Evolutionary conservation across 2,113 vertebrate species (phyloP).

Genomic region (Paracanthobrama guichenoti): DNA sequence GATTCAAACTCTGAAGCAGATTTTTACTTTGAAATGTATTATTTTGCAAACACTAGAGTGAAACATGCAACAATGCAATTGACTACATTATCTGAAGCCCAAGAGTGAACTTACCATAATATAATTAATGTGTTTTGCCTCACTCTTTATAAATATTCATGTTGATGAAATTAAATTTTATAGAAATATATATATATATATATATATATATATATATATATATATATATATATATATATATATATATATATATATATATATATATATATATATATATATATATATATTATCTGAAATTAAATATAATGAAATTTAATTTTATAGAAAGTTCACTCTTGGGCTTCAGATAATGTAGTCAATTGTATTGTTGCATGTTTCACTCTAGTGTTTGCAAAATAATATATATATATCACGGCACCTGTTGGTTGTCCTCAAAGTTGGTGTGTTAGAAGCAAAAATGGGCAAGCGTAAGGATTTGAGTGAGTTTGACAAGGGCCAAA

Average conservation of each 20-base stretch:
- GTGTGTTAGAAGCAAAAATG: too few species aligned
- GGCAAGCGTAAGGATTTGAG: too few species aligned
- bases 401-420: too few species aligned
- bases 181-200: too few species aligned
- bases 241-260: too few species aligned
- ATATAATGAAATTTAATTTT: too few species aligned
- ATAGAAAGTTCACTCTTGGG: neutral
- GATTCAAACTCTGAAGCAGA: neutral
- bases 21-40: constrained; percentile 31
- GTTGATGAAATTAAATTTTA: neutral
- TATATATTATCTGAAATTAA: too few species aligned
- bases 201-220: too few species aligned
- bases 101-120: neutral
- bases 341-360: constrained; percentile 22
- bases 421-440: too few species aligned
- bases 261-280: too few species aligned
- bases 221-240: too few species aligned
- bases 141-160: neutral
- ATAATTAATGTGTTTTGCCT: constrained; percentile 22
- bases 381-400: neutral
- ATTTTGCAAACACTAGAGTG: constrained; percentile 28
- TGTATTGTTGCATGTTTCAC: constrained; percentile 2
- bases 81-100: constrained; percentile 17
- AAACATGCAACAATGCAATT: constrained; percentile 10
- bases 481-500: too few species aligned